Evolutionary conservation across 1,140 invertebrate species (phyloP).

Genomic region (Sminthurides bifidus): DNA sequence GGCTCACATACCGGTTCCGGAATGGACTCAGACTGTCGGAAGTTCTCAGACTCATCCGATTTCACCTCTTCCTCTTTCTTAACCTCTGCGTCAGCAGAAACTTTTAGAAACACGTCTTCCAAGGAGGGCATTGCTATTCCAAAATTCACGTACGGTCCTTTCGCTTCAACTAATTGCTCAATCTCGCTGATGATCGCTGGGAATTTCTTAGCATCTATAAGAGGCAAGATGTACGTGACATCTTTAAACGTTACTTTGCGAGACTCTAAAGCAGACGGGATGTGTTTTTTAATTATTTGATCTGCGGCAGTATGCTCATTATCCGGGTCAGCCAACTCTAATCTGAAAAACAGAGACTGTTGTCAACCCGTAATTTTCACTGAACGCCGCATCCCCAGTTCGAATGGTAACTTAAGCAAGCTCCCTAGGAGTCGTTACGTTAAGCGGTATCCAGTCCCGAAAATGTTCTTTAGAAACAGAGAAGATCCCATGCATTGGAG

Average conservation of each 20-base stretch:
- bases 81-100: background rate
- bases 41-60: too few species aligned
- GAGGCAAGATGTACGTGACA: slow-evolving; percentile 39
- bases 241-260: slow-evolving; percentile 45
- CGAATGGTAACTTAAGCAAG: background rate
- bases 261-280: slow-evolving; percentile 40
- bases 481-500: slow-evolving; percentile 45
- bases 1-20: too few species aligned
- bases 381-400: background rate
- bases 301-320: background rate
- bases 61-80: background rate
- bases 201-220: slow-evolving; percentile 36
- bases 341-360: background rate
- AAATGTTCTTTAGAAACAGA: slow-evolving; percentile 45
- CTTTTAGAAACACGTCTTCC: slow-evolving; percentile 61
- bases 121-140: slow-evolving; percentile 68
- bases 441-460: slow-evolving; percentile 36
- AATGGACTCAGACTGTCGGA: too few species aligned
- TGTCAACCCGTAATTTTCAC: background rate
- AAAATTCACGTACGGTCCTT: slow-evolving; percentile 56
- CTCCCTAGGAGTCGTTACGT: background rate
- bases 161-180: slow-evolving; percentile 47
- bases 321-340: background rate
- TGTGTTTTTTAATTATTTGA: slow-evolving; percentile 4
- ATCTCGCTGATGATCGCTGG: slow-evolving; percentile 49